Percentiles rank a stretch among this genome's conserved stretches.
phyloP scores from a whole-genome alignment of 2,888 invertebrate genomes.

The Drosophila mettleri region DNA sequence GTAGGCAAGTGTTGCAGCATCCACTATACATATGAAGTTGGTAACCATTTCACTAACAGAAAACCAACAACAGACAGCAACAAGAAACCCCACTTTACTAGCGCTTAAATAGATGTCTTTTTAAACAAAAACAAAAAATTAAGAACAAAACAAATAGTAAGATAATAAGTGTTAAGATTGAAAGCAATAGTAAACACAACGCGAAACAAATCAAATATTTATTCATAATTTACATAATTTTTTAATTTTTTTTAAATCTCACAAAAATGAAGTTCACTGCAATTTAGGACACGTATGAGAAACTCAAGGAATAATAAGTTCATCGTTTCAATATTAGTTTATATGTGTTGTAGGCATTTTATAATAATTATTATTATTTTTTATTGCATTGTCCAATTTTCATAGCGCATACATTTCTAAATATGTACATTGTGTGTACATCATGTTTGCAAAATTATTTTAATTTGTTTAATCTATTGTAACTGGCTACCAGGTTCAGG shows the following conservation, averaged over 20 bases:
- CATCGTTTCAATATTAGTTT: conserved; percentile 46
- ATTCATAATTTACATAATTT: conserved; percentile 71
- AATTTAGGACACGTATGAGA: conserved; percentile 41
- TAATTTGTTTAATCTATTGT: conserved; percentile 31
- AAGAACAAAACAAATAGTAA: conserved; percentile 68
- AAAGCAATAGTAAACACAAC: conserved; percentile 65
- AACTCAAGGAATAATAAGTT: conserved; percentile 46
- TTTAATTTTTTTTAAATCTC: conserved; percentile 64
- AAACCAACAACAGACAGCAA: conserved; percentile 49
- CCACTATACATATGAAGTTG: conserved; percentile 57
- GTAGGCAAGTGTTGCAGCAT: conserved; percentile 69
- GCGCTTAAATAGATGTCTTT: conserved; percentile 78
- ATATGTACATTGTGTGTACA: conserved; percentile 23
- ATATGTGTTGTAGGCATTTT: conserved; percentile 49
- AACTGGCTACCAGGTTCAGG: conserved; percentile 29
- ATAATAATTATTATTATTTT: conserved; percentile 27
- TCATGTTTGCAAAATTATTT: conserved; percentile 34
- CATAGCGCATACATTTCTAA: conserved; percentile 4
- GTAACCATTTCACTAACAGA: conserved; percentile 43
- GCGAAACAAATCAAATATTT: conserved; percentile 73
- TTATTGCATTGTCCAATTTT: conserved; percentile 38
- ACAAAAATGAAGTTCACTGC: conserved; percentile 43
- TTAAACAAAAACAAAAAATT: conserved; percentile 39
- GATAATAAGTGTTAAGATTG: conserved; percentile 77
- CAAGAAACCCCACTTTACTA: conserved; percentile 69